These are phyloP conservation scores for Eriocheir sinensis DNA, from an alignment of 1,140 invertebrate species.

Conservation along the genomic window DNA sequence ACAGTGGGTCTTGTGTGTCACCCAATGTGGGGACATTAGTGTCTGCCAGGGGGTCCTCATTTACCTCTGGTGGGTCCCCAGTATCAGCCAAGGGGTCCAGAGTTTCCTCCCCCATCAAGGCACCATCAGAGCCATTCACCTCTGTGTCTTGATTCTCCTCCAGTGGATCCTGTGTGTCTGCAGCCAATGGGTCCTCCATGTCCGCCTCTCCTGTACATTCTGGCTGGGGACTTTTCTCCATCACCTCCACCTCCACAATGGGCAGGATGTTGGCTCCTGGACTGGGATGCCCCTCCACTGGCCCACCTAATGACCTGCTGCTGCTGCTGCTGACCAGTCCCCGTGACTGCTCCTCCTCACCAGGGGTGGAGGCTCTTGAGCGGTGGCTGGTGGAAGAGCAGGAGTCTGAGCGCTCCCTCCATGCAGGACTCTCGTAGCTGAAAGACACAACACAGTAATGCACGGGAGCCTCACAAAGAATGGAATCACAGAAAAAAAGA, in stretches of 20 bases:
- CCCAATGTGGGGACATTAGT: neutral
- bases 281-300: neutral
- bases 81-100: neutral
- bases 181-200: neutral
- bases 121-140: neutral
- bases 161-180: neutral
- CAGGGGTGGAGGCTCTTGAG: constrained; percentile 28
- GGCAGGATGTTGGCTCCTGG: neutral
- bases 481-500: neutral
- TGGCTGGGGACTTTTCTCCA: constrained; percentile 5
- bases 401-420: constrained; percentile 60
- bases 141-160: neutral
- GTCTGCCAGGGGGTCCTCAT: constrained; percentile 9
- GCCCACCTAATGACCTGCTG: neutral
- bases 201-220: neutral
- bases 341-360: neutral
- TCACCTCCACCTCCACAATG: constrained; percentile 43
- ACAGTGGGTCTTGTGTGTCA: neutral
- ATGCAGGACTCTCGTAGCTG: constrained; percentile 69
- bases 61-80: neutral
- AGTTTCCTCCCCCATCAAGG: neutral
- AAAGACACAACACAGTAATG: neutral
- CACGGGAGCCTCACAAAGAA: neutral
- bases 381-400: constrained; percentile 16
- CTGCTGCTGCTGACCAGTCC: neutral